Conservation (phyloP, 2,113 vertebrate genomes). For the Glaucidium brasilianum region DNA sequence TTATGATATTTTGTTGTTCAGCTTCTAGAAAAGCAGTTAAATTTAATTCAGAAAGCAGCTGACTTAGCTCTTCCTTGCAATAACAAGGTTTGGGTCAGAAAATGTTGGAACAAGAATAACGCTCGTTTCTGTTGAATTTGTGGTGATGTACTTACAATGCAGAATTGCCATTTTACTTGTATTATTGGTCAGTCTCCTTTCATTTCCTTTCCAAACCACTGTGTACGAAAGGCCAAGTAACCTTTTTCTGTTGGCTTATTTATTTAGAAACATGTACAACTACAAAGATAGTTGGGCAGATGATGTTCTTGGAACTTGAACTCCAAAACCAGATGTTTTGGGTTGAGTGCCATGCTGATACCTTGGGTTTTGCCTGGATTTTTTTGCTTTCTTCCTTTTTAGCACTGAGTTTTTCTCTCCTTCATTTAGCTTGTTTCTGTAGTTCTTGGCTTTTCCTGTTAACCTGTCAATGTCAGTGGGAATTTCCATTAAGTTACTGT, state of each 20-base stretch:
- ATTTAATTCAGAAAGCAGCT: conserved; percentile 16
- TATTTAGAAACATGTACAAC: neutral
- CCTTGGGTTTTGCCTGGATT: neutral
- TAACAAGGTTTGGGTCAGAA: neutral
- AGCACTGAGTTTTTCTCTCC: neutral
- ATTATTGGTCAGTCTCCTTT: neutral
- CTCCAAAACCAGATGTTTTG: neutral
- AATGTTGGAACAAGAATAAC: neutral
- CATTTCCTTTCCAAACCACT: neutral
- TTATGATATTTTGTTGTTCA: neutral
- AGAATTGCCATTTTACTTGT: neutral
- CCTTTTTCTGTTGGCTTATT: neutral
- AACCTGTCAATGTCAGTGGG: neutral
- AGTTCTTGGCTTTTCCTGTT: neutral
- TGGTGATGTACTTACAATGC: neutral
- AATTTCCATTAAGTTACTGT: neutral
- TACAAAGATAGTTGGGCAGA: neutral
- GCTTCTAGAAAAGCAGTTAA: neutral
- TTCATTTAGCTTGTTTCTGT: neutral
- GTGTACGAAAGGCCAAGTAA: neutral
- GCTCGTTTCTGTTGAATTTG: neutral
- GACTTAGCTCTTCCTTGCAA: neutral
- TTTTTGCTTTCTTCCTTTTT: neutral
- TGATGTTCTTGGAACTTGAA: neutral
- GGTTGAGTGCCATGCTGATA: neutral